Evolutionary conservation across 2,888 invertebrate genomes (phyloP), one percentile per base, ranked within the genome.

Genomic region (Esperia sulphurella): DNA sequence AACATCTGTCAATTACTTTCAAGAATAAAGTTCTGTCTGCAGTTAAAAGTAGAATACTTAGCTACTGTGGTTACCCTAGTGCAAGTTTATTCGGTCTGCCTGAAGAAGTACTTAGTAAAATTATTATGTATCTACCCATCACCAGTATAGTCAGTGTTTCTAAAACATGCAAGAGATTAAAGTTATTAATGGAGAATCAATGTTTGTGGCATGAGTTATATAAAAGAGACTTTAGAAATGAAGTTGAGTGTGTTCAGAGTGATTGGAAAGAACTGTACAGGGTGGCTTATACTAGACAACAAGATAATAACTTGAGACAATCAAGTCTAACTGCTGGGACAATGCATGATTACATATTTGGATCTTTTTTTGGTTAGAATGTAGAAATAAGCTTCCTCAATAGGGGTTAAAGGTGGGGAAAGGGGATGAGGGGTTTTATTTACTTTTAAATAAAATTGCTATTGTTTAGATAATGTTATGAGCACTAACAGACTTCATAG

Each of bases 21-120:
- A 93, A 92, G 59, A 88, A 93, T 55, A 75, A 83, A 47, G 57
- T 93, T 21, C 63, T 91, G 35, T 78, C 88, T 31, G 91, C 92
- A 29, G 83, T 92, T 38, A 91, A 91, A 46, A 89, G 91, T 58
- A 83, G 84, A 56, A 85, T 93, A 57, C 69, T 93, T 13, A 81
- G 69, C 47, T 61, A 74, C 48, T 71, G 86, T 59, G 91, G 80
- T 12, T 92, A 77, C 64, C 71, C 81, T 5, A 85, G 83, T 73
- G 86, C 87, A 30, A 88, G 88, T 64, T 75, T 90, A 51, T 60
- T 76, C 35, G 90, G 89, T 3, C 53, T 90, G 13, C 90, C 90
- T 10, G 83, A 83, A 58, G 90, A 90, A 62, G 60, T 90, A 14
- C 54, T 86, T 21, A 61, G 62, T 28, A 80, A 77, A 49, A 75